Base-by-base conservation (phyloP, 2,888 invertebrate genomes). In the Exephanes ischioxanthus region DNA sequence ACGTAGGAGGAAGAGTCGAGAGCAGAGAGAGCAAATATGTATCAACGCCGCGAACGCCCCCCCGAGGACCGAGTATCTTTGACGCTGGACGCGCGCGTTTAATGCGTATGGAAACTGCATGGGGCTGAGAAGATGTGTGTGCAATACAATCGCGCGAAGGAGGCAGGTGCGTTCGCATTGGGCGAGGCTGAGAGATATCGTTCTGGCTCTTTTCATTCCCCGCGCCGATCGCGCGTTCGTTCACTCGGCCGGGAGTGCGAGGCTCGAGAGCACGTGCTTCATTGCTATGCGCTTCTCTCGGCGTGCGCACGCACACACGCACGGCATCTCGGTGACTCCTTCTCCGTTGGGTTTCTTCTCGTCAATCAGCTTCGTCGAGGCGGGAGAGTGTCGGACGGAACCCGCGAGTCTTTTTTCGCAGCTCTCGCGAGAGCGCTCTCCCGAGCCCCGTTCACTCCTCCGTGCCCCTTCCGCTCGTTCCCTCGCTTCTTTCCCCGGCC, bases 251-350 rank as follows among this genome's bases (percentile, higher is more conserved):
- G 1, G 22, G 26, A 92, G 91, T 91, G 90, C 92, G 11, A 1
- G 63, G 2, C 30, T 26, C 63, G 63, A 33, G 91, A 90, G 92
- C 91, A 91, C 92, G 93, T 93, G 93, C 92, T 93, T 93, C 92
- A 93, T 92, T 91, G 90, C 92, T 68, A 68, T 61, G 70, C 51
- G 41, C 51, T 70, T 51, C 33, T n/a, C 26, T 45, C 33, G 53
- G 26, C 26, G 53, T 16, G 45, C 45, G 45, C 5, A 9, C 71
- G 72, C 37, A 26, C 77, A 55, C 55, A 63, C 79, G 63, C 71
- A 33, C 63, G 19, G 61, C 22, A 51, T 45, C 75, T 45, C 53
- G 71, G 72, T 61, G 67, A 48, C 87, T 88, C 89, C 90, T 89
- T 88, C 71, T 81, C 88, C 87, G 86, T 53, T 71, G 41, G 53